Evolutionary conservation across 1,140 invertebrate genomes (phyloP), one percentile per base, ranked within the genome.

Genomic region (Pygmarrhopalites habei): DNA sequence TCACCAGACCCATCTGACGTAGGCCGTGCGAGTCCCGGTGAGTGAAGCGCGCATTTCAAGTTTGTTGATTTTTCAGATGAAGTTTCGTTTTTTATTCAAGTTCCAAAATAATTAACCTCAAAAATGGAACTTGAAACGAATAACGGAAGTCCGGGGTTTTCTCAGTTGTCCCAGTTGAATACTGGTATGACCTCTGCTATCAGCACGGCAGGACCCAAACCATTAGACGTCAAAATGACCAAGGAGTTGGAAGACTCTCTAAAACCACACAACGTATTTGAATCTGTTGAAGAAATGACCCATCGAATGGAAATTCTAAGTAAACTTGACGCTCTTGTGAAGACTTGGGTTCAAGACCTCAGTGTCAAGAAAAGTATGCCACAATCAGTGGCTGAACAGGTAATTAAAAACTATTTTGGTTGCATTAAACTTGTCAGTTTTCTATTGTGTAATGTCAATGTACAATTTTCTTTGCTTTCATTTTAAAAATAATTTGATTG

Each of bases 331-430:
- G 80, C 84, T 12, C 77, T 98, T 14, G 92, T 95, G 1, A 87
- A 91, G 73, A 82, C 89, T 73, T 98, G 94, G 94, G 94, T 97
- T 59, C 82, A 84, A 73, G 87, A 95, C 69, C 82, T 93, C 15
- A 93, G 90, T 66, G 78, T 93, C 53, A 80, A 85, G 70, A 90
- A 90, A 75, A 92, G 92, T 74, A 90, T 96, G 85, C 92, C 92
- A 5, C 81, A 83, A 66, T 86, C 83, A 72, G 84, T 90, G 0
- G 89, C 90, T 7, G 88, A 91, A 64, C 84, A 85, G 73, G 85
- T 70, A 58, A 66, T 26, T 29, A 26, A 57, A 39, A n/a, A 51
- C 25, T 60, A 23, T 32, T 15, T 17, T n/a, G n/a, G n/a, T 29
- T 51, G n/a, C 47, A n/a, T n/a, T n/a, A n/a, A n/a, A n/a, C n/a